Evolutionary conservation across 2,113 vertebrate species (phyloP), one percentile per base, ranked within the genome.

Genomic region (Pica pica): DNA sequence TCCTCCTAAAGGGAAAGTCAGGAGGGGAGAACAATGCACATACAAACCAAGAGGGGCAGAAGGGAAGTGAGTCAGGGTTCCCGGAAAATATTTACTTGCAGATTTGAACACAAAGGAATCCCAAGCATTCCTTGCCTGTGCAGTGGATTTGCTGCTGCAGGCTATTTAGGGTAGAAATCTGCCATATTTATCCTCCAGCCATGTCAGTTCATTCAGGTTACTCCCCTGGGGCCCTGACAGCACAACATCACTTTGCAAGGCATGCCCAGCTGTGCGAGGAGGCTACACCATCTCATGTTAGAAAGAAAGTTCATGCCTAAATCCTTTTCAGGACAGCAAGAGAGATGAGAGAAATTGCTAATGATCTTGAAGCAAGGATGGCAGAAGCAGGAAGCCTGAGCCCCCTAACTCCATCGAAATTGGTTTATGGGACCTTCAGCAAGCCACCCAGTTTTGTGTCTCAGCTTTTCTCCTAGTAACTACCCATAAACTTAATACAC

Each of bases 11-110:
- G 64, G 55, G 61, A 92, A 95, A 42, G 28, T 22, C 44, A 7
- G 21, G 59, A 91, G 56, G 16, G 37, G 17, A 68, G 82, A 95
- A 96, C 67, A 96, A 93, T n/a, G 52, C 71, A 39, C 28, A 17
- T 41, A 44, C 60, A 75, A 83, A 89, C 89, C 42, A 22, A 83
- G n/a, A 65, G 46, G 33, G 37, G 56, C 31, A 65, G 90, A 65
- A 61, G 83, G 82, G 87, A 94, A 95, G 80, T 94, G 94, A 80
- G 64, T 91, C 85, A 97, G 84, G 50, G 42, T 2, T 91, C 77
- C 84, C 4, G 65, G 91, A 60, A 82, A 83, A 63, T 17, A 88
- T 77, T 94, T 64, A 22, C 87, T 94, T 69, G 30, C 57, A n/a
- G 28, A 76, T 91, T 11, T 49, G 63, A 90, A 80, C 30, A 86